phyloP scores from a whole-genome alignment of 2,888 invertebrate genomes.

The Epistrophe eligans region DNA sequence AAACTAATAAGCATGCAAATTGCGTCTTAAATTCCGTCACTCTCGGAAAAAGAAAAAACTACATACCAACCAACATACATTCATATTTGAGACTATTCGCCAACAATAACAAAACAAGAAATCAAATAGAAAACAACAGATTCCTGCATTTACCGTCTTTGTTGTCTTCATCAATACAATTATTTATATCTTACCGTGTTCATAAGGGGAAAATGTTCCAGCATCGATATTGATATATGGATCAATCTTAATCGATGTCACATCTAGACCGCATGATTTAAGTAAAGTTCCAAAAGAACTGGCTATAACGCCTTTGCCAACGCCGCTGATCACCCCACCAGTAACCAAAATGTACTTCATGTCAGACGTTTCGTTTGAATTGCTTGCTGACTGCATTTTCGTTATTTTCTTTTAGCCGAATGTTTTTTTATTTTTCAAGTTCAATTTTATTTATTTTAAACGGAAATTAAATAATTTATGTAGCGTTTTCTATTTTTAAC shows the following conservation, averaged over 20 bases:
- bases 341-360: slow-evolving; percentile 99
- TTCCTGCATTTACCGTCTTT: background rate
- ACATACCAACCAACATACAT: too few species aligned
- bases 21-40: slow-evolving; percentile 22
- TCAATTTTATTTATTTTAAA: slow-evolving; percentile 38
- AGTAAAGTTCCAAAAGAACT: slow-evolving; percentile 98
- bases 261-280: slow-evolving; percentile 97
- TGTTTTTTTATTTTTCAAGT: slow-evolving; percentile 17
- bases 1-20: slow-evolving; percentile 4
- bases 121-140: background rate
- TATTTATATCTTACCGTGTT: slow-evolving; percentile 91
- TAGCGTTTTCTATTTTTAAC: slow-evolving; percentile 22
- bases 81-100: background rate
- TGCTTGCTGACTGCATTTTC: slow-evolving; percentile 30
- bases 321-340: slow-evolving; percentile 99
- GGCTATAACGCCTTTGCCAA: slow-evolving; percentile 98
- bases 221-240: slow-evolving; percentile 99
- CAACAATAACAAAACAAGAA: background rate
- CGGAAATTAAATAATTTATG: slow-evolving; percentile 8
- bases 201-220: slow-evolving; percentile 99
- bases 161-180: background rate
- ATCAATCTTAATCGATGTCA: slow-evolving; percentile 99
- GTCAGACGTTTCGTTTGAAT: slow-evolving; percentile 23
- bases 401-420: background rate
- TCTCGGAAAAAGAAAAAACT: background rate